These are phyloP conservation scores for Coccyzus lansbergi DNA, from an alignment of 2,797 vertebrate species.

Conservation along the genomic window DNA sequence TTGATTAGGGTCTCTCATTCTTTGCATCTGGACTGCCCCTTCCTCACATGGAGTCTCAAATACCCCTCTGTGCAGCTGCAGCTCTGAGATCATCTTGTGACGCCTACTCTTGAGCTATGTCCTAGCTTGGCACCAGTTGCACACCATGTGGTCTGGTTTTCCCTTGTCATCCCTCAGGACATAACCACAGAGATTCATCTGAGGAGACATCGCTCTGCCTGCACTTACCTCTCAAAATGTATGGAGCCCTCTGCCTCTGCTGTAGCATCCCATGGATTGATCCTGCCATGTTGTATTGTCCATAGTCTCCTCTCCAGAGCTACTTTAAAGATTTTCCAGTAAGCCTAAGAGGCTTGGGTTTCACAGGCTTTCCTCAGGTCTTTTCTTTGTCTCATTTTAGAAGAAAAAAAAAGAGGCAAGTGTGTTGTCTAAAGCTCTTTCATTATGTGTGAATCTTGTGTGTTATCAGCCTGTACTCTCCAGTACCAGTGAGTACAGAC, in stretches of 20 bases:
- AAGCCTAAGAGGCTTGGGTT: not conserved
- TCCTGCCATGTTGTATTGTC: not conserved
- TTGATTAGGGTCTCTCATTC: not conserved
- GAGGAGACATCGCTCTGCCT: not conserved
- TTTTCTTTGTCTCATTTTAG: not conserved
- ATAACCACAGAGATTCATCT: not conserved
- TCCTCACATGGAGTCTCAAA: not conserved
- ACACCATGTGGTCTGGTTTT: not conserved
- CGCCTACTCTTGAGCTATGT: not conserved
- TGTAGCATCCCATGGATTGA: not conserved
- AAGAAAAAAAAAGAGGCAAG: no score
- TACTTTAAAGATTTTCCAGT: not conserved
- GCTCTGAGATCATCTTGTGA: not conserved
- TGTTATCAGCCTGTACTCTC: not conserved
- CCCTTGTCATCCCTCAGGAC: not conserved
- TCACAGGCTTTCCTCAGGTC: not conserved
- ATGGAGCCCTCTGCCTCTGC: not conserved
- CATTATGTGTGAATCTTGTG: not conserved
- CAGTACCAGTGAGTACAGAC: not conserved
- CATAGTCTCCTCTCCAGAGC: not conserved
- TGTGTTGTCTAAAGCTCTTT: not conserved
- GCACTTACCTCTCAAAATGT: fast-evolving
- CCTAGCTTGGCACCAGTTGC: not conserved
- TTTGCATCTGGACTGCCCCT: fast-evolving
- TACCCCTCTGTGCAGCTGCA: not conserved